A percentile compares a stretch with the other conserved stretches of the same genome.
phyloP scores from a whole-genome alignment of 2,797 vertebrate species.

The Syndactyla subalaris region DNA sequence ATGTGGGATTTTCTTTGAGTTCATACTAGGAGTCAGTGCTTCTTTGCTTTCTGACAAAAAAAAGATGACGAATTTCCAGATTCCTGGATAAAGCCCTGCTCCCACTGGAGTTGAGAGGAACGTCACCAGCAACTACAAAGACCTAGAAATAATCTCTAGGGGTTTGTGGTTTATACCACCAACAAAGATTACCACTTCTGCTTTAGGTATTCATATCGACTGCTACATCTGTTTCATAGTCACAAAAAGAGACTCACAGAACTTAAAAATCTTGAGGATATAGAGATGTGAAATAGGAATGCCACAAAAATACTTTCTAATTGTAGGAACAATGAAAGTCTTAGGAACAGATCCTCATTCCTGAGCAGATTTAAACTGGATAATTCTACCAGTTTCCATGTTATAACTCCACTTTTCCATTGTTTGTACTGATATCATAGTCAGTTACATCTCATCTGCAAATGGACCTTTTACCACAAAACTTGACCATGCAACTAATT shows the following conservation, averaged over 20 bases:
- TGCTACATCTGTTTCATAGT: not conserved
- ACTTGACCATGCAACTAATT: not conserved
- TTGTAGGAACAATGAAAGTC: not conserved
- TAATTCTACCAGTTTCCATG: not conserved
- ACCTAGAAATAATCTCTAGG: not conserved
- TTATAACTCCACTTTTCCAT: not conserved
- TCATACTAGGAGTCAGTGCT: not conserved
- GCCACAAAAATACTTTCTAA: not conserved
- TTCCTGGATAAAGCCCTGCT: not conserved
- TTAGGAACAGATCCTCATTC: not conserved
- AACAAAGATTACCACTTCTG: not conserved
- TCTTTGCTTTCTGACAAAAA: not conserved
- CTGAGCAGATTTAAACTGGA: not conserved
- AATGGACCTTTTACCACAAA: not conserved
- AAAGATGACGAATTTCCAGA: not conserved
- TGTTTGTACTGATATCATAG: not conserved
- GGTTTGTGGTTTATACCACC: not conserved
- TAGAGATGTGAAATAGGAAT: not conserved
- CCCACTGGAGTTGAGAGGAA: not conserved
- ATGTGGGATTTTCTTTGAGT: not conserved
- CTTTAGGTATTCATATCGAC: not conserved
- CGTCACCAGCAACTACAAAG: not conserved
- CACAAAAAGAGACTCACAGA: not conserved
- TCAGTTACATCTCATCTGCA: not conserved
- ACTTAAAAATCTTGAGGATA: not conserved